Evolutionary conservation across 2,113 vertebrate genomes (phyloP), one percentile per base, ranked within the genome.

Genomic region (Hymenochirus boettgeri): DNA sequence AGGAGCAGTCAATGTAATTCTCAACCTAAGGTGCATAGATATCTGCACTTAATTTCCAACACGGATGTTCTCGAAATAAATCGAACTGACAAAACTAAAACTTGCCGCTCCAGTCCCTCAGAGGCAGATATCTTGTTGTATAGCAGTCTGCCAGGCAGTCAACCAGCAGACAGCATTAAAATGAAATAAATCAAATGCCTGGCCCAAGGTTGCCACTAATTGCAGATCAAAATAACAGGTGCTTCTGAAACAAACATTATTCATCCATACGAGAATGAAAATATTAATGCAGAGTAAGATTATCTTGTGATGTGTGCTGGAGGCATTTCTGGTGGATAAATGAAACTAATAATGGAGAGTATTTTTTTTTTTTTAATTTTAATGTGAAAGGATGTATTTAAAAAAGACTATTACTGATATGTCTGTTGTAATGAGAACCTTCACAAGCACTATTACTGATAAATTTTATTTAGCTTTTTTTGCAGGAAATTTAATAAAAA

Each of bases 81-180:
- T 75, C 80, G 74, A 71, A 73, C 70, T 76, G 80, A 75, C 2
- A 8, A 76, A 79, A 74, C 52, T 71, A 65, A 81, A 73, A 81
- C 80, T 77, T 79, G 82, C 63, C 76, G 65, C 76, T 56, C 48
- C 23, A 45, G 10, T 67, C 71, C 8, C 63, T 76, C 57, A 31
- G 72, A 29, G 25, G 63, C 73, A 65, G 35, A 75, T 69, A 69
- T 59, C 78, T 79, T 79, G 45, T 56, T 51, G 55, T 61, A 65
- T 55, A 74, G 76, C 55, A 62, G 53, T 65, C 70, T 13, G 4
- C 51, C 66, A 72, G 62, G 67, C 65, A 65, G 73, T 74, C 73
- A 70, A 73, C 70, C 71, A 8, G 66, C 72, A 46, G 57, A 73
- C 65, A 73, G 57, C 70, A 52, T 72, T 74, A 15, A 67, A 74